Conservation (phyloP, 2,888 invertebrate species). For the Artemia sp. region DNA sequence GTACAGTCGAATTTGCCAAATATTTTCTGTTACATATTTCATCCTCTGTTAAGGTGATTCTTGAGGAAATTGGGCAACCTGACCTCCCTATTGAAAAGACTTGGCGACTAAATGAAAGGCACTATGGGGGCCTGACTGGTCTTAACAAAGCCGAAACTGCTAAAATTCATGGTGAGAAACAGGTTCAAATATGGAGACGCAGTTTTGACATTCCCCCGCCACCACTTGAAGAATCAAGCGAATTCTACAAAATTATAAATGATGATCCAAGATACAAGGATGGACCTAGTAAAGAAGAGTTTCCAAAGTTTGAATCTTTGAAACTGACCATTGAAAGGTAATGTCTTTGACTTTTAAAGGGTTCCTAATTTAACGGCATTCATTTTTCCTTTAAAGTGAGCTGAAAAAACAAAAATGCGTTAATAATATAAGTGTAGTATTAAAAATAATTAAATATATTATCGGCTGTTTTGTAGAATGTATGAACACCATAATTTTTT, state of each 20-base stretch:
- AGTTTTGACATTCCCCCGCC: conserved; percentile 68
- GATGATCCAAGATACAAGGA: conserved; percentile 50
- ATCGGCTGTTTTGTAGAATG: no score
- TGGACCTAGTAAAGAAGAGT: conserved; percentile 49
- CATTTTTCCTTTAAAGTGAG: no score
- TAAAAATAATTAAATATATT: no score
- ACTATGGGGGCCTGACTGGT: conserved; percentile 70
- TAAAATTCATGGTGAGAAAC: conserved; percentile 60
- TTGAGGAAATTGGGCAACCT: conserved; percentile 36
- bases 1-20: no score
- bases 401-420: no score
- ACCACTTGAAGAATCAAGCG: conserved; percentile 54
- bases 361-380: no score
- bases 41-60: no score
- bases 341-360: no score
- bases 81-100: conserved; percentile 49
- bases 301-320: conserved; percentile 65
- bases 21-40: no score
- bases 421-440: no score
- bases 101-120: conserved; percentile 72
- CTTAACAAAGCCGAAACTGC: conserved; percentile 69
- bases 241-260: conserved; percentile 53
- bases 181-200: conserved; percentile 69
- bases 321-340: conserved; percentile 52
- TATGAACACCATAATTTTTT: no score